These are phyloP conservation scores for Loripinus fragilis DNA, from an alignment of 2,888 invertebrate genomes.

Conservation along the genomic window DNA sequence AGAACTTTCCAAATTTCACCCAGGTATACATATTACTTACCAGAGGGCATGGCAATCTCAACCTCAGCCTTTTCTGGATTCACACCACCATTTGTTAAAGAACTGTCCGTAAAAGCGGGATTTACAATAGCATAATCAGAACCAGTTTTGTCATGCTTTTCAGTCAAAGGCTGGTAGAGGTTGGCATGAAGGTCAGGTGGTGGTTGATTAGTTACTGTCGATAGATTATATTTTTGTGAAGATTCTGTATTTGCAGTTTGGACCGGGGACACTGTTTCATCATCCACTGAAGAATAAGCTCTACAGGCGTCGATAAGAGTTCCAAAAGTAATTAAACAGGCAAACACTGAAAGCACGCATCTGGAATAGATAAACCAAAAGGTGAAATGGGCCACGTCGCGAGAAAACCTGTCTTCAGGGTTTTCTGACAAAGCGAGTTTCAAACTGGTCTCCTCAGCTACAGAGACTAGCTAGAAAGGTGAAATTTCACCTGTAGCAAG, in stretches of 20 bases:
- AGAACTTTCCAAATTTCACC: no score
- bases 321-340: slow-evolving; percentile 44
- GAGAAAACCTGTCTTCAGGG: no score
- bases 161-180: no score
- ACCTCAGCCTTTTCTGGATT: not conserved
- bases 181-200: not conserved
- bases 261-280: not conserved
- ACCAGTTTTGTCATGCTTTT: not conserved
- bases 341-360: slow-evolving; percentile 47
- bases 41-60: not conserved
- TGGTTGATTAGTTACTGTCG: not conserved
- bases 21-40: not conserved
- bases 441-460: no score
- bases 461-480: no score
- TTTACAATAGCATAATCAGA: not conserved
- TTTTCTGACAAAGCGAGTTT: no score
- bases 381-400: no score
- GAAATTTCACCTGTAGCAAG: no score
- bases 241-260: no score
- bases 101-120: not conserved
- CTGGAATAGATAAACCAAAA: slow-evolving; percentile 53
- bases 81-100: not conserved
- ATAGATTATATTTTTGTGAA: not conserved
- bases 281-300: not conserved
- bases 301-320: slow-evolving; percentile 39